Conservation (phyloP, 2,888 invertebrate species). For the Galeopsomyia nigrocyanea region DNA sequence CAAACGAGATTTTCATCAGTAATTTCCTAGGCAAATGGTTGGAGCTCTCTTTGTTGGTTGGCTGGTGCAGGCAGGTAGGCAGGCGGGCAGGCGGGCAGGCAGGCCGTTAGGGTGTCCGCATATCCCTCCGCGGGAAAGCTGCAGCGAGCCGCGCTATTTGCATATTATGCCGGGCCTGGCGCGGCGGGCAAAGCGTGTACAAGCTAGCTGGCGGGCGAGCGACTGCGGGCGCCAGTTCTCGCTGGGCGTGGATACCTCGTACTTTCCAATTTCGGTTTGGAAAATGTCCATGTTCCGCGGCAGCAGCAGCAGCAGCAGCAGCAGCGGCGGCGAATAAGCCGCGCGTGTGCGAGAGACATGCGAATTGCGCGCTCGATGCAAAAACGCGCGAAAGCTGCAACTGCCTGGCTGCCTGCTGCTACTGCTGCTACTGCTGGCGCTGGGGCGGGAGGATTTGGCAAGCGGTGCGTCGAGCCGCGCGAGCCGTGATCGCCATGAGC, state of each 20-base stretch:
- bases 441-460: conserved; percentile 4
- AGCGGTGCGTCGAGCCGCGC: conserved; percentile 6
- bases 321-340: too few relatives aligned
- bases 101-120: too few relatives aligned
- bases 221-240: conserved; percentile 12
- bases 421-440: too few relatives aligned
- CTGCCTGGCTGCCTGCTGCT: too few relatives aligned
- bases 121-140: conserved; percentile 4
- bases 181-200: conserved; percentile 28
- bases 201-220: not conserved
- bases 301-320: too few relatives aligned
- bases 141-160: conserved; percentile 52
- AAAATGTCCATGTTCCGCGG: conserved; percentile 21
- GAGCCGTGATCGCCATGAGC: not conserved
- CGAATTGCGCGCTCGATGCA: conserved; percentile 8
- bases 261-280: conserved; percentile 35
- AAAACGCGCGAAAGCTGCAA: conserved; percentile 6
- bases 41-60: not conserved
- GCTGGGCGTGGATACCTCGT: conserved; percentile 31
- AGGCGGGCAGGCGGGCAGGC: too few relatives aligned
- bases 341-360: too few relatives aligned
- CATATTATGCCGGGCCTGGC: conserved; percentile 56
- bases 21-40: conserved; percentile 58
- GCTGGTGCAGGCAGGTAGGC: conserved; percentile 14
- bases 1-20: conserved; percentile 64